Percentiles rank a stretch among this genome's conserved stretches.
phyloP scores from a whole-genome alignment of 2,113 vertebrate genomes.

The Tyrannus savana region DNA sequence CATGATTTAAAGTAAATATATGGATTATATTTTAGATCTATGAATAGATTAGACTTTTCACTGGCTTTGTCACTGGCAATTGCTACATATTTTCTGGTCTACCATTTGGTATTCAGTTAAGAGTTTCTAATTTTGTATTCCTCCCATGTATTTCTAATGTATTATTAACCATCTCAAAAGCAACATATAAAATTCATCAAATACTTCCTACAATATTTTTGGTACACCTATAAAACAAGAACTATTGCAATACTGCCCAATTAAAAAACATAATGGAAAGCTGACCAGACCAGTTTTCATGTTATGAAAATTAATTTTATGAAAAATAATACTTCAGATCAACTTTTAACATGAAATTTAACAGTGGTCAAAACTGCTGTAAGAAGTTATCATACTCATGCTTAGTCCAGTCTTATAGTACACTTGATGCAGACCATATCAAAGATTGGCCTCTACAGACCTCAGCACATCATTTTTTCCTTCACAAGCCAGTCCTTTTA shows the following conservation, averaged over 20 bases:
- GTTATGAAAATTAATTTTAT: neutral
- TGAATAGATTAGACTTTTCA: neutral
- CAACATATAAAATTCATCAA: neutral
- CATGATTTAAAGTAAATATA: neutral
- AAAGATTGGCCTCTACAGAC: neutral
- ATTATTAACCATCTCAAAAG: neutral
- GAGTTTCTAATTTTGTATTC: neutral
- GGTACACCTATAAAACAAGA: neutral
- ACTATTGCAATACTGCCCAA: neutral
- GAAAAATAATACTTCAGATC: neutral
- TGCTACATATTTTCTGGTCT: neutral
- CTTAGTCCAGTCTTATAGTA: neutral
- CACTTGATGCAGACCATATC: neutral
- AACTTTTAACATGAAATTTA: neutral
- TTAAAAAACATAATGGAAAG: neutral
- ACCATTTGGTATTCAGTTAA: neutral
- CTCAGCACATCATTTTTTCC: neutral
- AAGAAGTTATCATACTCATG: rapidly evolving
- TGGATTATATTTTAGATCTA: neutral
- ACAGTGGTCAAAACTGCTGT: neutral
- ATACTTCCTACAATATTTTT: rapidly evolving
- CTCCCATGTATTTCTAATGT: neutral
- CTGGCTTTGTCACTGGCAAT: neutral
- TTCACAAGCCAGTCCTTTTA: neutral
- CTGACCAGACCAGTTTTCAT: neutral